Evolutionary conservation across 2,797 vertebrate genomes (phyloP).

Genomic region (Mycteria americana): DNA sequence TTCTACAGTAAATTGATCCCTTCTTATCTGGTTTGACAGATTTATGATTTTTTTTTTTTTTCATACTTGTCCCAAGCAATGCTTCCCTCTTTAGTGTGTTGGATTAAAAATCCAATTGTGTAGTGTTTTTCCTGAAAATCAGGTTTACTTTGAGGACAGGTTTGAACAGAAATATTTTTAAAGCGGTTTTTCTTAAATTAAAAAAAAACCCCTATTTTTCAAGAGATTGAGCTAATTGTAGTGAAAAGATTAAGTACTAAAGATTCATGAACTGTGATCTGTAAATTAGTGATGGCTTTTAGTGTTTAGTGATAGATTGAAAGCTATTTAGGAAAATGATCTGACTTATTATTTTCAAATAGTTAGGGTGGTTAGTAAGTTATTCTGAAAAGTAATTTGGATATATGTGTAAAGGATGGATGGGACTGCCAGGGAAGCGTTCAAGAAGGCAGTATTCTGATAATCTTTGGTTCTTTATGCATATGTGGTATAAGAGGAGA

Average conservation of each 20-base stretch:
- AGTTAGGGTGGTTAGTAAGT: background rate
- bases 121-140: background rate
- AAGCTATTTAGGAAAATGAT: background rate
- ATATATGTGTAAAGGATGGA: background rate
- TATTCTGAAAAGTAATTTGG: background rate
- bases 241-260: background rate
- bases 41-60: background rate
- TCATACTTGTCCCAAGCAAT: background rate
- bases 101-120: background rate
- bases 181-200: background rate
- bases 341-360: background rate
- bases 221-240: background rate
- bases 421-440: background rate
- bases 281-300: background rate
- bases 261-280: background rate
- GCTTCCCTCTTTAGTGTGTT: background rate
- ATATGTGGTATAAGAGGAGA: background rate
- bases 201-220: background rate
- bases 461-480: background rate
- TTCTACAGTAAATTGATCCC: background rate
- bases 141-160: background rate
- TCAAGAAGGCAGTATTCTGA: background rate
- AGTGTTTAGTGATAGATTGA: background rate
- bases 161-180: background rate
- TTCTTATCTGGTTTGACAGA: background rate